Evolutionary conservation across 1,140 invertebrate genomes (phyloP).

Genomic region (Drosophila tsacasi): DNA sequence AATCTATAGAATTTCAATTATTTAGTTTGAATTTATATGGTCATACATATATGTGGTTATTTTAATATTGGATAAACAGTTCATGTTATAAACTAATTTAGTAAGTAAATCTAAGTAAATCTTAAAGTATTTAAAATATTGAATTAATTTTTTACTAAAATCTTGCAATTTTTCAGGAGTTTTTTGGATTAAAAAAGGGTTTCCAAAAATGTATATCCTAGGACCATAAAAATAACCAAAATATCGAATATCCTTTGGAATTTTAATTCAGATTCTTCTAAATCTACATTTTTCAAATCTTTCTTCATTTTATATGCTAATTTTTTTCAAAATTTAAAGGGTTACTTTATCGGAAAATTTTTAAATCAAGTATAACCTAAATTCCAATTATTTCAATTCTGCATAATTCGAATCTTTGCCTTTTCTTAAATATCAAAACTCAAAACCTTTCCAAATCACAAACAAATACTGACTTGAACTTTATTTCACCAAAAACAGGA

Average conservation of each 20-base stretch:
- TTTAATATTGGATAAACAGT: background rate
- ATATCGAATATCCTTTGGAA: too few species aligned
- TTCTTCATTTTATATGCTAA: background rate
- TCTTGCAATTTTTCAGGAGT: background rate
- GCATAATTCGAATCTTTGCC: background rate
- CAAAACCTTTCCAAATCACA: background rate
- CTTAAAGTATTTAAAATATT: too few species aligned
- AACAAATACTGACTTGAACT: background rate
- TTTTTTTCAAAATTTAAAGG: too few species aligned
- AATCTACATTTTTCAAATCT: background rate
- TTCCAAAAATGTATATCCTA: background rate
- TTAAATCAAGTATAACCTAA: too few species aligned
- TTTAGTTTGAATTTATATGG: too few species aligned
- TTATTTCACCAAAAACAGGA: background rate
- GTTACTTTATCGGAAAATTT: background rate
- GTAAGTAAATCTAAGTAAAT: background rate
- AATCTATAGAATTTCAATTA: background rate
- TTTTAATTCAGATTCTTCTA: background rate
- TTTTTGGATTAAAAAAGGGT: background rate
- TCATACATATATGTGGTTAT: rapidly evolving
- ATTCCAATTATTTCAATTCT: background rate
- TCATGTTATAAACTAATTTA: too few species aligned
- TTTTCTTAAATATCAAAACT: background rate
- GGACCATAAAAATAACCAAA: too few species aligned
- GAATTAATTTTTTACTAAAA: too few species aligned